A percentile compares a stretch with the other conserved stretches of the same genome.
Evolutionary conservation across 2,797 vertebrate genomes (phyloP).

Genomic region (Gallinago solitaria): DNA sequence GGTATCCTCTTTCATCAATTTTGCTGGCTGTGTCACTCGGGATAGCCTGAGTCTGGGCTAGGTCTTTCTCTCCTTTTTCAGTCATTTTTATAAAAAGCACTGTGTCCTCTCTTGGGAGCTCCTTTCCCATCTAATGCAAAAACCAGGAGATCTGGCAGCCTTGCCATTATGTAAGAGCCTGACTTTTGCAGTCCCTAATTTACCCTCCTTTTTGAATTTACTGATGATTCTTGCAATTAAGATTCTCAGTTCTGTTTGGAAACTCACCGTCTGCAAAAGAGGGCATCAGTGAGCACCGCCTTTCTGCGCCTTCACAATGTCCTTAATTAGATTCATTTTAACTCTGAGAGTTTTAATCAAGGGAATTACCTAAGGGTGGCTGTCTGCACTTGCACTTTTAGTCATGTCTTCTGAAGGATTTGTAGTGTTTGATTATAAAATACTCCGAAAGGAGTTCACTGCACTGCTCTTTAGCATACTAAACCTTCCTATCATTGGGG

Average conservation of each 20-base stretch:
- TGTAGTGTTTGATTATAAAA: conserved; percentile 33
- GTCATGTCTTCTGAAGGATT: background rate
- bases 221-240: conserved; percentile 7
- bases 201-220: conserved; percentile 2
- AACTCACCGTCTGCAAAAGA: conserved; percentile 28
- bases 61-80: background rate
- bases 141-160: background rate
- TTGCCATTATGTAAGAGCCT: background rate
- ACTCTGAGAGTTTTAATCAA: conserved; percentile 39
- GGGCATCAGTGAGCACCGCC: background rate
- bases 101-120: background rate
- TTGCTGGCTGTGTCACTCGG: background rate
- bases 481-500: rapidly evolving
- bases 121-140: background rate
- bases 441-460: background rate
- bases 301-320: conserved; percentile 1
- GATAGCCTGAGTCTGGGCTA: background rate
- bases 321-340: conserved; percentile 56
- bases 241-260: conserved; percentile 9
- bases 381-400: conserved; percentile 37
- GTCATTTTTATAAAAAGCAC: background rate
- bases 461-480: background rate
- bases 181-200: conserved; percentile 22
- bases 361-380: conserved; percentile 56
- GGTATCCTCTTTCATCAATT: background rate